Evolutionary conservation across 2,888 invertebrate genomes (phyloP).

Genomic region (Crioceris asparagi): DNA sequence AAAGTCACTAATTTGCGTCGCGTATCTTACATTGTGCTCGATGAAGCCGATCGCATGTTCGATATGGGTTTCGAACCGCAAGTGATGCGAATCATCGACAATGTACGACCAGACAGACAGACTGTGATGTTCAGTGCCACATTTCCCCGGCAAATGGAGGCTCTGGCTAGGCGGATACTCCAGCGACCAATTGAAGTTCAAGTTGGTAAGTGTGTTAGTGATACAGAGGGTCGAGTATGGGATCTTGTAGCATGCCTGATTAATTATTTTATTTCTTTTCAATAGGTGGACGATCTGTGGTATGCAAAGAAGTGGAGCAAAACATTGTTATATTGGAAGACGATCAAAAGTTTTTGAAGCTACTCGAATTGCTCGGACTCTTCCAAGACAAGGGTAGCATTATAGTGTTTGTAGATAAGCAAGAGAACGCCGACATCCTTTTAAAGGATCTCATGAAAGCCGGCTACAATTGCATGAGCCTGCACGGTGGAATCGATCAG

Average conservation of each 20-base stretch:
- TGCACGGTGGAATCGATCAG: conserved; percentile 99
- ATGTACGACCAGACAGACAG: conserved; percentile 92
- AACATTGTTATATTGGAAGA: conserved; percentile 89
- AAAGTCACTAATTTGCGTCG: conserved; percentile 94
- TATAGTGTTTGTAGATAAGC: conserved; percentile 96
- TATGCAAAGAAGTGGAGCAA: conserved; percentile 96
- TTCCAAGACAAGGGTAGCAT: conserved; percentile 89
- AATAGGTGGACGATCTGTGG: conserved; percentile 74
- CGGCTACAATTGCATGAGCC: conserved; percentile 90
- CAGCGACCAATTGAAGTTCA: conserved; percentile 94
- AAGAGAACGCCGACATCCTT: conserved; percentile 91
- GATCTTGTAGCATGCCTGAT: too few species aligned
- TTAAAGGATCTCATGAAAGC: conserved; percentile 93
- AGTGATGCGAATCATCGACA: conserved; percentile 93
- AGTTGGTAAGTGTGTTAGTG: conserved; percentile 45
- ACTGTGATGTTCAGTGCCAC: conserved; percentile 99
- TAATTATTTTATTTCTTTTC: too few species aligned
- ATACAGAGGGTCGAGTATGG: neutral
- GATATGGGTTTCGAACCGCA: conserved; percentile 99
- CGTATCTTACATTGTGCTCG: conserved; percentile 93
- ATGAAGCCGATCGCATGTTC: conserved; percentile 99
- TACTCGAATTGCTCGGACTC: conserved; percentile 91
- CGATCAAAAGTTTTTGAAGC: conserved; percentile 94
- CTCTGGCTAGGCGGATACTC: conserved; percentile 84
- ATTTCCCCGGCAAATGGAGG: conserved; percentile 98